phyloP scores from a whole-genome alignment of 1,140 invertebrate genomes.

The Scaptomyza hsui region DNA sequence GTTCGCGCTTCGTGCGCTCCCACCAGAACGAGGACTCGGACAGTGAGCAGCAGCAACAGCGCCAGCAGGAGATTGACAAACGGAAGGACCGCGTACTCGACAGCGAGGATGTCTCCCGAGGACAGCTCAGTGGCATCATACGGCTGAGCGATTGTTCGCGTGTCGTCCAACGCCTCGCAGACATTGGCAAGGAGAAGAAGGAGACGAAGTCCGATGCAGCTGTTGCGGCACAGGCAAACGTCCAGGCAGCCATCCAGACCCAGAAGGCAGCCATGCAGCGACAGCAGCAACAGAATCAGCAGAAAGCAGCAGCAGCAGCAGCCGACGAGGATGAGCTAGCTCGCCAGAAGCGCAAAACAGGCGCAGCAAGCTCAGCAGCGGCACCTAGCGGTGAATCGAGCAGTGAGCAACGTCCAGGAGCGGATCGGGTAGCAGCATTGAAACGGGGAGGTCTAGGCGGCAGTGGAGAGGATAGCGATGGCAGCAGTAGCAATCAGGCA shows the following conservation, averaged over 20 bases:
- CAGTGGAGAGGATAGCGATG: constrained; percentile 84
- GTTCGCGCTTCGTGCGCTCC: constrained; percentile 89
- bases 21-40: constrained; percentile 89
- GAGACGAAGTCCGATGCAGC: constrained; percentile 87
- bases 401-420: constrained; percentile 69
- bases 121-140: constrained; percentile 95
- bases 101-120: constrained; percentile 94
- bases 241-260: constrained; percentile 85
- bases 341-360: constrained; percentile 93
- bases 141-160: constrained; percentile 94
- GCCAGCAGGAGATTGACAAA: constrained; percentile 87
- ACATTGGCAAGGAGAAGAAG: constrained; percentile 90
- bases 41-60: constrained; percentile 85
- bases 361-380: constrained; percentile 42
- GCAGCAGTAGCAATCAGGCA: constrained; percentile 72
- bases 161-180: constrained; percentile 94
- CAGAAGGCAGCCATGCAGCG: constrained; percentile 84
- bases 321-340: constrained; percentile 96
- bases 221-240: constrained; percentile 84
- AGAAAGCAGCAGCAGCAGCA: constrained; percentile 85
- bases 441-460: constrained; percentile 69
- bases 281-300: constrained; percentile 71
- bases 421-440: constrained; percentile 84
- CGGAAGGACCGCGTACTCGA: constrained; percentile 92
- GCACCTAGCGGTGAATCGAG: constrained; percentile 42